A percentile compares a stretch with the other conserved stretches of the same genome.
Evolutionary conservation across 1,140 invertebrate species (phyloP).

Genomic region (Acromyrmex echinatior): DNA sequence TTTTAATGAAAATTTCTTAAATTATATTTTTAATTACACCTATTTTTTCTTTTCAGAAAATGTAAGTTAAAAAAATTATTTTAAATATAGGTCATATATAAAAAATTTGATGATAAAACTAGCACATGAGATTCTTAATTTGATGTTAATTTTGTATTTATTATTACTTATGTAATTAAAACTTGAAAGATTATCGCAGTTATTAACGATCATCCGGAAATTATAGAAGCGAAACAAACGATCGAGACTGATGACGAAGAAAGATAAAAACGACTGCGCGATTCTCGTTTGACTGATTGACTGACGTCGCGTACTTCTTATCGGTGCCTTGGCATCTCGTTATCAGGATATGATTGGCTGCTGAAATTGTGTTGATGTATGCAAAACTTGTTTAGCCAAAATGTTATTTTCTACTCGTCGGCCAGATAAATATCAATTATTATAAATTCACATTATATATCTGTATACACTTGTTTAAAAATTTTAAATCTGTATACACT

Average conservation of each 20-base stretch:
- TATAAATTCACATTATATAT: neutral
- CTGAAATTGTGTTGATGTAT: slow-evolving; percentile 70
- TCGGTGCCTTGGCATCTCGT: slow-evolving; percentile 70
- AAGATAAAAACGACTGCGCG: neutral
- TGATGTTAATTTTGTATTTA: neutral
- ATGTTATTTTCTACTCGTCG: neutral
- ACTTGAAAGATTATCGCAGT: neutral
- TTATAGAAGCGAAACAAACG: neutral
- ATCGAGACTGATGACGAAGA: neutral
- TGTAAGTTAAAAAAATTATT: neutral
- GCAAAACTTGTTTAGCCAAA: slow-evolving; percentile 29
- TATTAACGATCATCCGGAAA: neutral
- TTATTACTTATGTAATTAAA: neutral
- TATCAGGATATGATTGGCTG: slow-evolving; percentile 71
- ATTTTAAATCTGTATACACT: no score
- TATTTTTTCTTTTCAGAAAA: neutral
- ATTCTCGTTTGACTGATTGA: slow-evolving; percentile 61
- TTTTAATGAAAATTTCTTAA: neutral
- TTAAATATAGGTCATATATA: neutral
- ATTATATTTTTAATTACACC: neutral
- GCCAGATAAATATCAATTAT: neutral
- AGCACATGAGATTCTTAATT: neutral
- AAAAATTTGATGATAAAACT: neutral
- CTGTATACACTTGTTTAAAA: neutral
- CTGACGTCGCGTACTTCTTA: slow-evolving; percentile 68